Conservation (phyloP, 2,113 vertebrate genomes). For the Mellivora capensis region DNA sequence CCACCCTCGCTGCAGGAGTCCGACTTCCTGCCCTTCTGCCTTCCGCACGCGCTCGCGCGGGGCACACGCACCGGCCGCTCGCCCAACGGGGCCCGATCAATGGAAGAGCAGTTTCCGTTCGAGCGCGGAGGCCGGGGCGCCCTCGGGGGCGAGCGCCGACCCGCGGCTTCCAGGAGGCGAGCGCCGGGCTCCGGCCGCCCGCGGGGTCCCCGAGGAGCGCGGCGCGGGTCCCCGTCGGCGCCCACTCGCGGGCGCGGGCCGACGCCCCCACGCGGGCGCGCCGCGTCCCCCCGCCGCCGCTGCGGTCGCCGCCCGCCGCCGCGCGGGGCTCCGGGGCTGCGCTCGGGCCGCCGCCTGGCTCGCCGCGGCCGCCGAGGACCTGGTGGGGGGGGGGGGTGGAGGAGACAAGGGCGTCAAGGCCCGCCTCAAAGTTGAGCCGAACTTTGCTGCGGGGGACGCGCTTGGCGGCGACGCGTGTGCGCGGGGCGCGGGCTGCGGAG, state of each 20-base stretch:
- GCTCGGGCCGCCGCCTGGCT: background rate
- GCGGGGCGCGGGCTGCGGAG: constrained; percentile 35
- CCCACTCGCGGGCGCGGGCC: background rate
- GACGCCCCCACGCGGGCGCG: background rate
- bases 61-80: constrained; percentile 28
- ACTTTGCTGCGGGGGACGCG: constrained; percentile 60
- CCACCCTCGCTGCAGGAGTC: constrained; percentile 36
- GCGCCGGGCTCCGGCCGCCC: background rate
- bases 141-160: background rate
- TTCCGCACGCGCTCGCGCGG: constrained; percentile 60
- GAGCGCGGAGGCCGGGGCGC: background rate
- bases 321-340: background rate
- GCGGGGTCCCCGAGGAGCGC: background rate
- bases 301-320: background rate
- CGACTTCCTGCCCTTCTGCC: constrained; percentile 63
- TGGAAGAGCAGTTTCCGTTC: background rate
- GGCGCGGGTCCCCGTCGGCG: background rate
- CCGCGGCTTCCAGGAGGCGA: constrained; percentile 30
- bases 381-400: constrained; percentile 50
- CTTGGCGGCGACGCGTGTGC: constrained; percentile 21
- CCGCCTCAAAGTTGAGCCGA: constrained; percentile 61
- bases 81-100: constrained; percentile 9
- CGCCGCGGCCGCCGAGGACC: constrained; percentile 30
- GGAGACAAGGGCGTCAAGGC: constrained; percentile 52
- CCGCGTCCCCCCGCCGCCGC: background rate